Base-by-base conservation (phyloP, 2,113 vertebrate genomes). In the Microtus pennsylvanicus region DNA sequence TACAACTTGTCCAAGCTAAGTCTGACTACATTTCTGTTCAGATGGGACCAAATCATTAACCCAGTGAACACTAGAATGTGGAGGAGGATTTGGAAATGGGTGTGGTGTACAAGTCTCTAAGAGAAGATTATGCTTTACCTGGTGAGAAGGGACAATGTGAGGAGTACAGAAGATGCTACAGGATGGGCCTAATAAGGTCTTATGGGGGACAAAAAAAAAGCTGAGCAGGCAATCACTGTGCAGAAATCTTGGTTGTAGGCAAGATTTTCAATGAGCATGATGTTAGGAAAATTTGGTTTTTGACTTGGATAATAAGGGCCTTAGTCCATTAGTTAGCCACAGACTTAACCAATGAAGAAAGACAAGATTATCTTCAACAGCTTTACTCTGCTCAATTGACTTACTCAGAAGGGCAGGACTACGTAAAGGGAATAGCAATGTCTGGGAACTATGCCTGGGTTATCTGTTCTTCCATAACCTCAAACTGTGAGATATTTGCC, bases 121-220 rank as follows among this genome's bases (percentile, higher is more conserved):
- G 99, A 93, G 99, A 99, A 95, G 99, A 99, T 74, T 99, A 99
- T 19, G 99, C 99, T 89, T 99, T 99, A 99, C 99, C 99, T 0
- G 99, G 99, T 91, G 99, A 99, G 96, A 99, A 99, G 97, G 99
- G 99, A 95, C 99, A 99, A 98, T 99, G 99, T 65, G 99, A 99
- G 97, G 99, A 99, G 85, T 99, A 99, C 11, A 99, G 99, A 70
- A 97, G 50, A 99, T 99, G 99, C 98, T 99, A 94, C 99, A 99
- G 97, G 99, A 99, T 0, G 99, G 99, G 97, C 99, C 99, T 90
- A 99, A 99, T 96, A 99, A 99, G 85, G 99, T 99, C 28, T 99
- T 99, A 0, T 99, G 99, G 24, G 99, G 99, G 95, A 99, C 99
- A 50, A 2, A 99, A 96, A 99, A 99, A 3, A 99, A 99, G 2